phyloP scores from a whole-genome alignment of 2,113 vertebrate genomes.

The Sterna hirundo region DNA sequence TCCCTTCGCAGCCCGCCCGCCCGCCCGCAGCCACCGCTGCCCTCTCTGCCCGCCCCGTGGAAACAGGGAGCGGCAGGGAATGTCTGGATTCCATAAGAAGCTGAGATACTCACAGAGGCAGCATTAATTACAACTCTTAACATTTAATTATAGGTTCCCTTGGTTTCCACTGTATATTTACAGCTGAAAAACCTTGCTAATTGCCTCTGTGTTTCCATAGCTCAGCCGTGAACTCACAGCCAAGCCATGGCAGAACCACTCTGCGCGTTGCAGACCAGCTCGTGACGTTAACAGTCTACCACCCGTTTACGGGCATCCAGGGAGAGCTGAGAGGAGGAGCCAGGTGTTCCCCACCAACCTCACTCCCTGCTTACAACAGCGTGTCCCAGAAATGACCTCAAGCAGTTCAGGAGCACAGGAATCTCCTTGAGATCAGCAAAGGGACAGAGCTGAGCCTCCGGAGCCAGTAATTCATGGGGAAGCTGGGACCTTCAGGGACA shows the following conservation, averaged over 20 bases:
- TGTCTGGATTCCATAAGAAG: slow-evolving; percentile 35
- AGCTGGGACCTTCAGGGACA: not conserved
- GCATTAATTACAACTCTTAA: slow-evolving; percentile 43
- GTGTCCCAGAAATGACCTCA: not conserved
- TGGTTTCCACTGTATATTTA: slow-evolving; percentile 19
- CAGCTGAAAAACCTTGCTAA: not conserved
- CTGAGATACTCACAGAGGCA: not conserved
- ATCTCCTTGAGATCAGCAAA: not conserved
- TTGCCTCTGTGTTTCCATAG: slow-evolving; percentile 17
- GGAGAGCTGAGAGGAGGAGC: not conserved
- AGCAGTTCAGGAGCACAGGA: not conserved
- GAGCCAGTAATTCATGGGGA: not conserved
- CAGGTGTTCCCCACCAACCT: not conserved
- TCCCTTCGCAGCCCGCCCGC: not conserved
- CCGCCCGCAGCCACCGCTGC: not conserved
- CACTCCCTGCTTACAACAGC: not conserved
- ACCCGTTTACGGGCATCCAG: not conserved
- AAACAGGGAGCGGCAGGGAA: slow-evolving; percentile 24
- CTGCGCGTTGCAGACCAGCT: not conserved
- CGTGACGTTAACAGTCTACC: not conserved
- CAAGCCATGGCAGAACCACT: not conserved
- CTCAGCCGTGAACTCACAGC: not conserved
- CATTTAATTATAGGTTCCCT: slow-evolving; percentile 39
- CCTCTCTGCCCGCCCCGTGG: not conserved
- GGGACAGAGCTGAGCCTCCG: not conserved